Conservation (phyloP, 2,113 vertebrate species). For the Anoplopoma fimbria region DNA sequence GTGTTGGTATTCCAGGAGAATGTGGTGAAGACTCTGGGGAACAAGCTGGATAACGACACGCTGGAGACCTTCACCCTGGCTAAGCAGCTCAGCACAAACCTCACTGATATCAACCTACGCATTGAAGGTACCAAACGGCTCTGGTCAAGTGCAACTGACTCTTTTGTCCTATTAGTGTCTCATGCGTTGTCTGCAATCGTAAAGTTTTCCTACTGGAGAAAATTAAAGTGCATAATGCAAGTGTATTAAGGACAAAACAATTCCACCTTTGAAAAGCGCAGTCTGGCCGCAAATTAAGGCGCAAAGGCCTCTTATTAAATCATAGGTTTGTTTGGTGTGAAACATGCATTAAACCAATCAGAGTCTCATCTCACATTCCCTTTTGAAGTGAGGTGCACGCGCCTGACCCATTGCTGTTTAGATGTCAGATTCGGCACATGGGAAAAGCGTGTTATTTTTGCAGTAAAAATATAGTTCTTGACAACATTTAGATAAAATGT, state of each 20-base stretch:
- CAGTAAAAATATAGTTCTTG: too few species aligned
- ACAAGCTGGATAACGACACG: conserved; percentile 84
- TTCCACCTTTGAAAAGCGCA: neutral
- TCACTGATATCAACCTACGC: conserved; percentile 83
- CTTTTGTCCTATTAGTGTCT: neutral
- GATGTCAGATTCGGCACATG: too few species aligned
- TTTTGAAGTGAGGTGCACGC: too few species aligned
- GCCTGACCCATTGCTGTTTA: too few species aligned
- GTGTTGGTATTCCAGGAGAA: conserved; percentile 84
- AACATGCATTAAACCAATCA: too few species aligned
- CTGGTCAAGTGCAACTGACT: too few species aligned
- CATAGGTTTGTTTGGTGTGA: too few species aligned
- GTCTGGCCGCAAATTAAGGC: too few species aligned
- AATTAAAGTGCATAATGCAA: neutral
- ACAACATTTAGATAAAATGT: too few species aligned
- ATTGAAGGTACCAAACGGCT: conserved; percentile 85
- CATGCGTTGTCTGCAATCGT: neutral
- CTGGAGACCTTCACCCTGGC: conserved; percentile 82
- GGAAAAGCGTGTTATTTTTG: too few species aligned
- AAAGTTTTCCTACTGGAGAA: neutral
- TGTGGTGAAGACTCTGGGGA: conserved; percentile 79
- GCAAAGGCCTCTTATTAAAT: too few species aligned
- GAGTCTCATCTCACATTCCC: too few species aligned
- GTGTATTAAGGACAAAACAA: neutral
- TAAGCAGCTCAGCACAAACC: conserved; percentile 85